phyloP scores from a whole-genome alignment of 1,140 invertebrate genomes.

The Sycophaga agraensis region DNA sequence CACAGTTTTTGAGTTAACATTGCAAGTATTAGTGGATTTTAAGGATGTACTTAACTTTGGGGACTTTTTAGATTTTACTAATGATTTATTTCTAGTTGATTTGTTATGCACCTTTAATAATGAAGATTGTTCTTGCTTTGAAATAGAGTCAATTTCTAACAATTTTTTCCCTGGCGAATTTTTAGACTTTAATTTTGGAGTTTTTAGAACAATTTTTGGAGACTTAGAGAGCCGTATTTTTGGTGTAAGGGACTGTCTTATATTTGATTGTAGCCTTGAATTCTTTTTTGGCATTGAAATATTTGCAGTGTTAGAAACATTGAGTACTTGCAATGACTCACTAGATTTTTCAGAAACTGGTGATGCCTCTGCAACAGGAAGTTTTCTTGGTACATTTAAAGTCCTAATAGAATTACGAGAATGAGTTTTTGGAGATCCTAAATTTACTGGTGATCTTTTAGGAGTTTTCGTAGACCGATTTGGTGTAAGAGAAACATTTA shows the following conservation, averaged over 20 bases:
- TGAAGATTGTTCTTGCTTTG: background rate
- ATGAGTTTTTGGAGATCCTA: constrained; percentile 40
- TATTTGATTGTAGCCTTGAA: no score
- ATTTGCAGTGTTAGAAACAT: background rate
- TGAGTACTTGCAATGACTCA: constrained; percentile 9
- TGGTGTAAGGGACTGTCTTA: constrained; percentile 3
- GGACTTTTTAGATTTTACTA: background rate
- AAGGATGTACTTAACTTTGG: background rate
- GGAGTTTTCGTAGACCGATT: constrained; percentile 40
- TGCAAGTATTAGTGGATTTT: no score
- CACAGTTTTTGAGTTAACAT: background rate
- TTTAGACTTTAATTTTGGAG: constrained; percentile 28
- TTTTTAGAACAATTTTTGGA: constrained; percentile 33
- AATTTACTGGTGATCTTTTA: constrained; percentile 37
- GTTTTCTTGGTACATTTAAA: constrained; percentile 36
- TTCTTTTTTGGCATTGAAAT: no score
- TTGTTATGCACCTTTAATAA: constrained; percentile 9
- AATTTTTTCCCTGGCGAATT: background rate
- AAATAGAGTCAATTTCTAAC: no score
- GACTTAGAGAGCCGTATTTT: constrained; percentile 33
- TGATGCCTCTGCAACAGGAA: constrained; percentile 33
- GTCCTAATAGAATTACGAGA: constrained; percentile 19
- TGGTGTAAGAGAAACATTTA: constrained; percentile 32
- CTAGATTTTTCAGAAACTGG: constrained; percentile 30
- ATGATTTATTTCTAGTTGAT: background rate